A percentile compares a stretch with the other conserved stretches of the same genome.
Evolutionary conservation across 1,140 invertebrate genomes (phyloP).

Genomic region (Ptiloglossa arizonensis): DNA sequence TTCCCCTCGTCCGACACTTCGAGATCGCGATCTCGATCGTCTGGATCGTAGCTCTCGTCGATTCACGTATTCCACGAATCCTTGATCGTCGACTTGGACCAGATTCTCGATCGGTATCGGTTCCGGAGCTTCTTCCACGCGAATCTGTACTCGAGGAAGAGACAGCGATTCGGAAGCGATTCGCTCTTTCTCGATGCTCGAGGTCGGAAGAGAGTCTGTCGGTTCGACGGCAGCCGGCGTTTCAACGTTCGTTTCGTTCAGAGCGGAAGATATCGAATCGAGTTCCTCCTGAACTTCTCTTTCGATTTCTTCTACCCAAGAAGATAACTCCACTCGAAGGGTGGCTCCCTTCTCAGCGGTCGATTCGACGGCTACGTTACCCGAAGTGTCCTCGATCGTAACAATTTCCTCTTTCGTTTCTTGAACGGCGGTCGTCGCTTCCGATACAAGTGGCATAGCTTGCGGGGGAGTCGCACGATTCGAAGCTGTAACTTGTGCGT

Average conservation of each 20-base stretch:
- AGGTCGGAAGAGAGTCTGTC: background rate
- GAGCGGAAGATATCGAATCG: background rate
- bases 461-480: constrained; percentile 61
- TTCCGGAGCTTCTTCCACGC: constrained; percentile 71
- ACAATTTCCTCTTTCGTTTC: background rate
- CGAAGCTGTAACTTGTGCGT: constrained; percentile 83
- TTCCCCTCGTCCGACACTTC: constrained; percentile 66
- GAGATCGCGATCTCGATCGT: constrained; percentile 79
- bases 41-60: constrained; percentile 77
- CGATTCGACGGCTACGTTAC: background rate
- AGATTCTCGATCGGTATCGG: constrained; percentile 72
- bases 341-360: background rate
- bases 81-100: constrained; percentile 80
- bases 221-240: constrained; percentile 40
- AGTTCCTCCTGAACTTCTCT: constrained; percentile 19
- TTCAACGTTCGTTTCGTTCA: background rate
- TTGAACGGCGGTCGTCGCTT: background rate
- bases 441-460: background rate
- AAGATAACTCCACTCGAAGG: constrained; percentile 5
- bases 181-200: constrained; percentile 23
- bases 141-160: constrained; percentile 80
- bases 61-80: constrained; percentile 80
- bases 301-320: constrained; percentile 54
- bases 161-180: constrained; percentile 38
- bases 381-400: background rate